Conservation (phyloP, 37 sponge, comb jelly and placozoan species). For the Hexactinellida sp. region DNA sequence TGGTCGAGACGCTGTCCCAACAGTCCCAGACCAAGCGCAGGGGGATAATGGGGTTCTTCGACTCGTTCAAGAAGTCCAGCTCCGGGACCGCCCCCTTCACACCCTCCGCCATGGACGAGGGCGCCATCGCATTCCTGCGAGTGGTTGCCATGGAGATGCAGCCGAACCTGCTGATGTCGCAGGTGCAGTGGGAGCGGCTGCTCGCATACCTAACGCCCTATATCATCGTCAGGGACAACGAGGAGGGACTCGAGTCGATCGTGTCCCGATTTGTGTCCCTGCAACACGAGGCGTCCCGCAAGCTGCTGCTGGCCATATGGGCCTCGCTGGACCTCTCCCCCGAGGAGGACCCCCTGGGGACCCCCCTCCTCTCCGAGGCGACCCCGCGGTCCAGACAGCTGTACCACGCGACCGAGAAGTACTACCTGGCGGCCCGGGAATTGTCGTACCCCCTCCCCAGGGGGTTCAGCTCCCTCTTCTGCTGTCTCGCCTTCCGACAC, state of each 20-base stretch:
- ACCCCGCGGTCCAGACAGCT: not conserved
- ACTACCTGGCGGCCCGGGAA: not conserved
- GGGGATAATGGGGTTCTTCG: not conserved
- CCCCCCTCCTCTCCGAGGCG: not conserved
- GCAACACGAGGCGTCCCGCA: not conserved
- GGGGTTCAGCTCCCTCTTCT: not conserved
- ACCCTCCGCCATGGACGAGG: not conserved
- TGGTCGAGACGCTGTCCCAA: constrained; percentile 7
- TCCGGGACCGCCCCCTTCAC: not conserved
- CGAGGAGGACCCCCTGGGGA: not conserved
- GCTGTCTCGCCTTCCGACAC: constrained; percentile 8
- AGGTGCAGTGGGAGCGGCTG: not conserved
- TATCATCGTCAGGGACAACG: not conserved
- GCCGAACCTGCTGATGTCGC: constrained; percentile 7
- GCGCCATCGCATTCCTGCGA: not conserved
- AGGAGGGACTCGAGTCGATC: not conserved
- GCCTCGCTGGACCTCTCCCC: not conserved
- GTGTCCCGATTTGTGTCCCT: constrained; percentile 1
- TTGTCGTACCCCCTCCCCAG: not conserved
- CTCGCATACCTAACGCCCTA: constrained; percentile 6
- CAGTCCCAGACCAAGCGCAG: not conserved
- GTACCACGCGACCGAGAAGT: not conserved
- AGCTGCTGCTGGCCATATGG: not conserved
- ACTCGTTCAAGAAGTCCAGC: not conserved
- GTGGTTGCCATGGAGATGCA: not conserved